Conservation (phyloP, 2,113 vertebrate genomes). For the Chaenocephalus aceratus region DNA sequence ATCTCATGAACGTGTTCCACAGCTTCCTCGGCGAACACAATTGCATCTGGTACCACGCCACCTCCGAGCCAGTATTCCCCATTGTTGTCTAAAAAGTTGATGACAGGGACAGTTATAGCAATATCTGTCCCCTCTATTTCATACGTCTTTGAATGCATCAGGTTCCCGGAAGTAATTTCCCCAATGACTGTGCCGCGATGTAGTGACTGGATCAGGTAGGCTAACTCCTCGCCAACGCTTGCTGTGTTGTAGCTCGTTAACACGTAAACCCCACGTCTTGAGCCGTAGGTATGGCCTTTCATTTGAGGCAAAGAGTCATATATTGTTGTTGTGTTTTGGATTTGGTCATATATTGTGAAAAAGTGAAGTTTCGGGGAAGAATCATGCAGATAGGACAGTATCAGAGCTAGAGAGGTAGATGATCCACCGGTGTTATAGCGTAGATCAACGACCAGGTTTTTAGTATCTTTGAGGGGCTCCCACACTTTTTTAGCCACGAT, state of each 20-base stretch:
- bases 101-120: constrained; percentile 85
- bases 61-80: constrained; percentile 92
- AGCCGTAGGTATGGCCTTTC: constrained; percentile 81
- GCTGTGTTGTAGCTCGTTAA: constrained; percentile 90
- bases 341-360: constrained; percentile 87
- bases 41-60: constrained; percentile 91
- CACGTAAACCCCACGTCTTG: constrained; percentile 85
- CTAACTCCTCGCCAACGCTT: constrained; percentile 89
- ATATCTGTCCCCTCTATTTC: constrained; percentile 79
- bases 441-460: constrained; percentile 88
- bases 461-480: constrained; percentile 86
- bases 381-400: constrained; percentile 90
- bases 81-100: constrained; percentile 90
- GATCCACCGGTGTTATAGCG: constrained; percentile 88
- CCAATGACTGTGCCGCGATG: constrained; percentile 89
- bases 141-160: constrained; percentile 86
- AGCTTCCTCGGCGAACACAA: constrained; percentile 90
- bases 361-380: constrained; percentile 75
- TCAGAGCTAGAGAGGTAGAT: constrained; percentile 81
- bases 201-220: constrained; percentile 91
- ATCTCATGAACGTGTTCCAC: constrained; percentile 86
- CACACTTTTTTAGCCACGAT: constrained; percentile 86
- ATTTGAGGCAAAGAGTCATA: constrained; percentile 79
- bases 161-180: constrained; percentile 90
- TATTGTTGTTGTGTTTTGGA: constrained; percentile 84